A percentile compares a stretch with the other conserved stretches of the same genome.
Evolutionary conservation across 2,888 invertebrate genomes (phyloP).

Genomic region (Clivina fossor): DNA sequence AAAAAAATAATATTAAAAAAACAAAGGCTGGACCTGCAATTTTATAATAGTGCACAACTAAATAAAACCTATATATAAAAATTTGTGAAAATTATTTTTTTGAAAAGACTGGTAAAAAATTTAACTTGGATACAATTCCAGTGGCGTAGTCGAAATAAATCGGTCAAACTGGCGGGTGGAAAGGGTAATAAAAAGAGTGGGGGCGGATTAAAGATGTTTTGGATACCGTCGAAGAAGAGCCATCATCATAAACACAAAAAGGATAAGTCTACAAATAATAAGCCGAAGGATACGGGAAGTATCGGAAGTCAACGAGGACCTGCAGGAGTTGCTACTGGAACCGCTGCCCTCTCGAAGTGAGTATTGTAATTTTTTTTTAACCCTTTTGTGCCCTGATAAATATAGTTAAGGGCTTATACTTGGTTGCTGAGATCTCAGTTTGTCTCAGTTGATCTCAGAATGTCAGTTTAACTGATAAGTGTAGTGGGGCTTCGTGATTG

Average conservation of each 20-base stretch:
- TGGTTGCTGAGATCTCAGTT: too few relatives aligned
- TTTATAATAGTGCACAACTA: too few relatives aligned
- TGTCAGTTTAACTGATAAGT: too few relatives aligned
- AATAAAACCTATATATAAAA: too few relatives aligned
- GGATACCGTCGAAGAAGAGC: slow-evolving; percentile 35
- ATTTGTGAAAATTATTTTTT: too few relatives aligned
- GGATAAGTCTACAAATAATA: slow-evolving; percentile 15
- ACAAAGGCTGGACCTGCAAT: too few relatives aligned
- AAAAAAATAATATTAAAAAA: too few relatives aligned
- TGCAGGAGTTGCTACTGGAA: slow-evolving; percentile 15
- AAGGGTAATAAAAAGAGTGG: slow-evolving; percentile 35
- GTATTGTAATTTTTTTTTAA: not conserved
- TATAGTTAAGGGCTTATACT: not conserved
- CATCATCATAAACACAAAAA: slow-evolving; percentile 36
- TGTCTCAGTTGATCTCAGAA: too few relatives aligned
- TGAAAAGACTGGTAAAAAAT: too few relatives aligned
- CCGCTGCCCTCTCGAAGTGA: slow-evolving; percentile 17
- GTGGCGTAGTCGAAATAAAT: not conserved
- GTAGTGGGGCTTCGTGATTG: too few relatives aligned
- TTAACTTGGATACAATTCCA: too few relatives aligned
- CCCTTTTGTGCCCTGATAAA: not conserved
- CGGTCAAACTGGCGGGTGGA: slow-evolving; percentile 38
- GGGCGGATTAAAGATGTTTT: slow-evolving; percentile 34
- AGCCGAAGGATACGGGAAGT: not conserved
- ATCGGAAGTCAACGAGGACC: slow-evolving; percentile 22